phyloP scores from a whole-genome alignment of 1,140 invertebrate species.

The Yoshiicerus persimilis region DNA sequence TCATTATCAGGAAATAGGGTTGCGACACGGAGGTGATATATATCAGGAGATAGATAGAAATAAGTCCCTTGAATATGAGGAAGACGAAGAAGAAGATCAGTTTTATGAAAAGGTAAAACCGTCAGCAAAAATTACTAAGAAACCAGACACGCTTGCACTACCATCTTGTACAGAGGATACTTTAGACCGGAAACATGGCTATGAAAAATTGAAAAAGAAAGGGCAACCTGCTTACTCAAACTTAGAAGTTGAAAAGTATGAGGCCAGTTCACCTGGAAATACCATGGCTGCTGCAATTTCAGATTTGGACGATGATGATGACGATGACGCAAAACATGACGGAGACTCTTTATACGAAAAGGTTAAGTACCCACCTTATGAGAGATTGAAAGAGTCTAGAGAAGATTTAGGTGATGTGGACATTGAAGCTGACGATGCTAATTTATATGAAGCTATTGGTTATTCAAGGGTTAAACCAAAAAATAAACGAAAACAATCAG shows the following conservation, averaged over 20 bases:
- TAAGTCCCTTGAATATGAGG: constrained; percentile 30
- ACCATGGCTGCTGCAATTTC: background rate
- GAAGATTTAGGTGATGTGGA: constrained; percentile 26
- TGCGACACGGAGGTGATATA: background rate
- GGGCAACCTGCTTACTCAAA: background rate
- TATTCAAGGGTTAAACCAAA: constrained; percentile 37
- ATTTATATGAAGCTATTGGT: constrained; percentile 46
- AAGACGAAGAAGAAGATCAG: constrained; percentile 41
- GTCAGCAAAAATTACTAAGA: background rate
- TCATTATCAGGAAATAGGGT: constrained; percentile 39
- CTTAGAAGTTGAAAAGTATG: background rate
- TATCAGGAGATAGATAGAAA: constrained; percentile 43
- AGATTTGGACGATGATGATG: constrained; percentile 35
- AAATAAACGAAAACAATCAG: background rate
- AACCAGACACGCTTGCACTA: background rate
- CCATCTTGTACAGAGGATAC: background rate
- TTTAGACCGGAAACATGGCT: constrained; percentile 46
- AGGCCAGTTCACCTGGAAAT: background rate
- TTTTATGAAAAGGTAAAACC: constrained; percentile 46
- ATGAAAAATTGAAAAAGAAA: constrained; percentile 46
- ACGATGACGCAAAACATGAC: constrained; percentile 32
- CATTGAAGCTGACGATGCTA: background rate
- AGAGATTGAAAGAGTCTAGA: constrained; percentile 44
- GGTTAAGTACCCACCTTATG: constrained; percentile 48
- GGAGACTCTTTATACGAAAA: constrained; percentile 39